Evolutionary conservation across 2,888 invertebrate genomes (phyloP).

Genomic region (Calliphora vomitoria): DNA sequence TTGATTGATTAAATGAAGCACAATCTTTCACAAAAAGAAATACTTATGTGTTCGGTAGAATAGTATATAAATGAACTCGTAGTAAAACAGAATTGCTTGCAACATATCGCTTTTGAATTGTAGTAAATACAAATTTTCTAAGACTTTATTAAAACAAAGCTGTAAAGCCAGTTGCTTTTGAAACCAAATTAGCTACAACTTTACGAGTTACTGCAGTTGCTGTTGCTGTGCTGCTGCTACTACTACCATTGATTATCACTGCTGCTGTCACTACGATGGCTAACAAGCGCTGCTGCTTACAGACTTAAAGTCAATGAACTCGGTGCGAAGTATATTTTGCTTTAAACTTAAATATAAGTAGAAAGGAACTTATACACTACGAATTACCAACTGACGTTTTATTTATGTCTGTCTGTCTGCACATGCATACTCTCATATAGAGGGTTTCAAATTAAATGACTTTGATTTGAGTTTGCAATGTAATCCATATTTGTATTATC

Average conservation of each 20-base stretch:
- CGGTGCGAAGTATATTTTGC: constrained; percentile 56
- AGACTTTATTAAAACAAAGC: constrained; percentile 60
- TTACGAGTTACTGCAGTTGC: constrained; percentile 19
- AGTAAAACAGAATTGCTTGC: constrained; percentile 38
- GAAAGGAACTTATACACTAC: constrained; percentile 58
- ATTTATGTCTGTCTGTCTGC: constrained; percentile 15
- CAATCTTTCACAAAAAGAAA: constrained; percentile 17
- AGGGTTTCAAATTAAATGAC: background rate
- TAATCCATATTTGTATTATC: too few species aligned
- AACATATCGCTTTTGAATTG: constrained; percentile 41
- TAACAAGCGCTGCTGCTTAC: background rate
- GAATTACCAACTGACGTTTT: constrained; percentile 4
- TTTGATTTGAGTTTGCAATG: background rate
- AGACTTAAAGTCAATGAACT: constrained; percentile 67
- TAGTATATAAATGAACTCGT: background rate
- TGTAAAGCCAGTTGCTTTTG: constrained; percentile 58
- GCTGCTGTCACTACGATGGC: constrained; percentile 22
- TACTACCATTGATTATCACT: constrained; percentile 10
- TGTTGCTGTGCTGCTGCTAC: constrained; percentile 3
- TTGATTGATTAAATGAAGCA: constrained; percentile 50
- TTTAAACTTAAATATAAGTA: constrained; percentile 57
- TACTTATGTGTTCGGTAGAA: constrained; percentile 3
- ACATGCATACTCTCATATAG: background rate
- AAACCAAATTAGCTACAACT: constrained; percentile 5
- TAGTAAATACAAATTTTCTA: constrained; percentile 45